A percentile compares a stretch with the other conserved stretches of the same genome.
phyloP scores from a whole-genome alignment of 2,888 invertebrate species.

The Tetragonula carbonaria region DNA sequence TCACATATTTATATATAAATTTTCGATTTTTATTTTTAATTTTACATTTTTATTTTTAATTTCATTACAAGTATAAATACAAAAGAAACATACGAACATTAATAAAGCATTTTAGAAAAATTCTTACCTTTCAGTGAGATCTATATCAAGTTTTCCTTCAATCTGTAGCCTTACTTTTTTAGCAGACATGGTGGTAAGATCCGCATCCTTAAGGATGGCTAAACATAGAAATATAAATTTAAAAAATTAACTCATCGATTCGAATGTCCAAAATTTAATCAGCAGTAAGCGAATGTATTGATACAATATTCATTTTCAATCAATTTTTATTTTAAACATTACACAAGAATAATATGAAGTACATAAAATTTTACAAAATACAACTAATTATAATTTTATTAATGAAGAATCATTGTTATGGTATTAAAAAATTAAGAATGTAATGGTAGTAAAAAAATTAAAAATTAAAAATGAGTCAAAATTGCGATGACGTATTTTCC shows the following conservation, averaged over 20 bases:
- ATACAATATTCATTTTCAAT: not conserved
- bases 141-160: constrained; percentile 91
- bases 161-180: constrained; percentile 95
- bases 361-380: not conserved
- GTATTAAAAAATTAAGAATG: not conserved
- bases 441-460: too few relatives aligned
- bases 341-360: not conserved
- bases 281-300: not conserved
- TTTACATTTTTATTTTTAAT: not conserved
- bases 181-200: constrained; percentile 92
- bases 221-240: constrained; percentile 62
- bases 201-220: constrained; percentile 95
- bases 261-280: not conserved
- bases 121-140: constrained; percentile 87
- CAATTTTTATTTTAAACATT: not conserved
- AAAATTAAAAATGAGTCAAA: not conserved
- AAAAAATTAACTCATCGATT: not conserved
- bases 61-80: not conserved
- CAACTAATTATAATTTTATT: not conserved
- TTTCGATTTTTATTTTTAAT: not conserved
- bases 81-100: not conserved
- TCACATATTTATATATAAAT: not conserved
- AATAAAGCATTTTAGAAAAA: not conserved
- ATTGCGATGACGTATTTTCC: constrained; percentile 66
- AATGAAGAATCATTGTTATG: not conserved